These are phyloP conservation scores for Myodes glareolus DNA, from an alignment of 2,113 vertebrate genomes.

Conservation along the genomic window DNA sequence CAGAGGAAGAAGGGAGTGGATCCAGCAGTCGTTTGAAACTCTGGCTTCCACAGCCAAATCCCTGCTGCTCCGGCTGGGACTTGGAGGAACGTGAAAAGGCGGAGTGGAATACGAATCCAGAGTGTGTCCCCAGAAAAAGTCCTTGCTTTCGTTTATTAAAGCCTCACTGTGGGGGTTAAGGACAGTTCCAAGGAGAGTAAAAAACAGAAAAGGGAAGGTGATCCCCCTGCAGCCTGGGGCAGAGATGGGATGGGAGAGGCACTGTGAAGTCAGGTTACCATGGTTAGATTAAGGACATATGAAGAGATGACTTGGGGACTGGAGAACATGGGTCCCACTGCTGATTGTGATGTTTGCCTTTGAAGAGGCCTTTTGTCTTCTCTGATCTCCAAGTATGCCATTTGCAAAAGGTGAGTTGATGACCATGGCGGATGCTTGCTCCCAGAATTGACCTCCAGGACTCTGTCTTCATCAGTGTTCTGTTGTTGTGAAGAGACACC, in stretches of 20 bases:
- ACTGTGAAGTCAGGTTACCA: neutral
- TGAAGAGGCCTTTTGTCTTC: neutral
- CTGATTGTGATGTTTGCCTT: neutral
- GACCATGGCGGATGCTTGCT: neutral
- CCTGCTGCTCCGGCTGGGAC: neutral
- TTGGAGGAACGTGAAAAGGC: neutral
- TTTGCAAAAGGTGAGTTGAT: neutral
- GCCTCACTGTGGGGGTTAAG: neutral
- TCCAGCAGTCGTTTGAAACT: constrained; percentile 41
- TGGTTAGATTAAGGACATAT: neutral
- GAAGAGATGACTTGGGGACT: neutral
- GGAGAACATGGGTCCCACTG: neutral
- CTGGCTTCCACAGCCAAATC: neutral
- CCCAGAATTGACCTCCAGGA: neutral
- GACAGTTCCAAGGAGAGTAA: neutral
- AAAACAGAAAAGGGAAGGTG: neutral
- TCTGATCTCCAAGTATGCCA: neutral
- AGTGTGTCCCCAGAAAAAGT: neutral
- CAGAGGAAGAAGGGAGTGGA: neutral
- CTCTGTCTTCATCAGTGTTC: neutral
- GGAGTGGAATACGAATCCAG: neutral
- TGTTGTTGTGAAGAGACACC: neutral
- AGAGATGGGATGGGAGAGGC: neutral
- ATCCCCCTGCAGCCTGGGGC: rapidly evolving
- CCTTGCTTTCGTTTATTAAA: neutral